Base-by-base conservation (phyloP, 2,888 invertebrate genomes). In the Hyalella azteca region DNA sequence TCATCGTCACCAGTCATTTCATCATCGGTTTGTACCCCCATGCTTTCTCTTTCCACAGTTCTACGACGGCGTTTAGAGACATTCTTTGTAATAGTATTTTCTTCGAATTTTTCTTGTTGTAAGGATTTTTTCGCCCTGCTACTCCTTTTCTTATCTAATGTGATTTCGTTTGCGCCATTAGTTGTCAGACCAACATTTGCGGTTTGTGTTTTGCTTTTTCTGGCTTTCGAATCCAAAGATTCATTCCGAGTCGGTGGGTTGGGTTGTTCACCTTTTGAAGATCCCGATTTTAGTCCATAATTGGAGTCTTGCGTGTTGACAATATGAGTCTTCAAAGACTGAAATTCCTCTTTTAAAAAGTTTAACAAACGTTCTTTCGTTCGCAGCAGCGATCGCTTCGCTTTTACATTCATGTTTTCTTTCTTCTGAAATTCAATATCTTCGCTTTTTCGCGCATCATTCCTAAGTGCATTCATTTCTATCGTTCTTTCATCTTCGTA, bases 401-500 rank as follows among this genome's bases (percentile, higher is more conserved):
- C 40, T 26, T 75, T 75, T 13, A 22, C 45, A 19, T 75, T 45
- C 0, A 36, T 45, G 1, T 75, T 75, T 39, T 75, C 45, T 26
- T 45, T 41, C n/a, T 41, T 13, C 9, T 40, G 26, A 3, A 9
- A 19, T 22, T 45, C 13, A 41, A 13, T 45, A 26, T 40, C 26
- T 41, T 40, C 41, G 13, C 22, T 9, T 29, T n/a, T 45, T 41
- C 22, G 19, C 26, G 29, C 26, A 7, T 75, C 29, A 36, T 45
- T 75, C 29, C 75, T 41, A n/a, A 75, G 36, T 11, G 45, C 45
- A 45, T 75, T 75, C 22, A 75, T 7, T 45, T 75, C 75, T 1
- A 75, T 45, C 29, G 75, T 45, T 41, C 45, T 75, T 26, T 75
- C 75, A 29, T 75, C 75, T 45, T 75, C 75, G 29, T 75, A 75